Evolutionary conservation across 2,797 vertebrate species (phyloP), one percentile per base, ranked within the genome.

Genomic region (Myotis vivesi): DNA sequence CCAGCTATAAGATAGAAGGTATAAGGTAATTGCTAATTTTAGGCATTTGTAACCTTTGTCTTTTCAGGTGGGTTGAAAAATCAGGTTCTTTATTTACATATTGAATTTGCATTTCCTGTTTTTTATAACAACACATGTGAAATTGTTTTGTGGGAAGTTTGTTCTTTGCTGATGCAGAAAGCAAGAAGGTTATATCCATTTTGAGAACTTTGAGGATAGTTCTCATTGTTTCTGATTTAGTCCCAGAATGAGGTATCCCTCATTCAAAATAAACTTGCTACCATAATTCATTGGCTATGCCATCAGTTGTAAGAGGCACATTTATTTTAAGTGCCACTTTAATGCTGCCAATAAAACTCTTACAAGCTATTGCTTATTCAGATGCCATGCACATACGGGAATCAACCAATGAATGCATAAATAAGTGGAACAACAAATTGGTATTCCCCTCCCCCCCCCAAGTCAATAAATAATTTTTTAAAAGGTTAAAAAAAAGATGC

Each of bases 61-160:
- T 94, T 92, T 85, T 77, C 25, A 83, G 71, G 25, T 87, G 5
- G 53, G 76, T 49, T 84, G n/a, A 77, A 85, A 96, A 88, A 80
- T 38, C 41, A 77, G 36, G 20, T 49, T 66, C 15, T 88, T 79
- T 87, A 57, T 91, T 96, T 94, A 69, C 28, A 79, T 86, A 55
- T 30, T 92, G 44, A 93, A 41, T 94, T 96, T 93, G 55, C 23
- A 79, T 28, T 88, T 1, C 2, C 6, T 73, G 10, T n/a, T 57
- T 77, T 90, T 83, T 79, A 41, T 93, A 84, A 41, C 20, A 53
- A 51, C 36, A 75, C 49, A 20, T 17, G n/a, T 55, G 64, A 83
- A 46, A 83, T 46, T 76, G 46, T 84, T 83, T 66, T 84, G 33
- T 51, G 28, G 55, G 19, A 55, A 75, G 46, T 81, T 71, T 84